Percentiles rank a stretch among this genome's conserved stretches.
These are phyloP conservation scores for Mamestra configurata DNA, from an alignment of 1,140 invertebrate genomes.

Conservation along the genomic window DNA sequence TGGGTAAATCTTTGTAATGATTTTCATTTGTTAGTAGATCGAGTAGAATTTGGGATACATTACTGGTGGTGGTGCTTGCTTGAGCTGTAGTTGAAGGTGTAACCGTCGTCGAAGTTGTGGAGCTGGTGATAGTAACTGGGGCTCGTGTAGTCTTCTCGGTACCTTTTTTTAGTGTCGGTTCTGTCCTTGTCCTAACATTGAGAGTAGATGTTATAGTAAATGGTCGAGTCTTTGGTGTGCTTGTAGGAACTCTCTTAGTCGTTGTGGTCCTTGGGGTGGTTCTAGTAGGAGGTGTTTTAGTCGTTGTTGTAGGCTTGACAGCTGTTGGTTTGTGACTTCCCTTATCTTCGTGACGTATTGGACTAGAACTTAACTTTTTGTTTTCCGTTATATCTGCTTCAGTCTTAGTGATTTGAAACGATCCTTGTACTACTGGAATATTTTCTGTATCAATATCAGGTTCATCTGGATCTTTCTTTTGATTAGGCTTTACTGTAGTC, in stretches of 20 bases:
- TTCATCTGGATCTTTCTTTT: constrained; percentile 84
- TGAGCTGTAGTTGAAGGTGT: constrained; percentile 64
- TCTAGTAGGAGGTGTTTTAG: constrained; percentile 76
- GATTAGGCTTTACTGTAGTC: constrained; percentile 85
- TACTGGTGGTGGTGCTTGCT: constrained; percentile 75
- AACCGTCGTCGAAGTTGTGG: constrained; percentile 59
- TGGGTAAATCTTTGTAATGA: constrained; percentile 85
- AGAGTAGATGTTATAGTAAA: constrained; percentile 86
- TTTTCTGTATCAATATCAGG: constrained; percentile 88
- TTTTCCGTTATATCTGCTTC: constrained; percentile 90
- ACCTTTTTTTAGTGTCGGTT: constrained; percentile 76
- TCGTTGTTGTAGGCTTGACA: constrained; percentile 78
- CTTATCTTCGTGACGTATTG: constrained; percentile 77
- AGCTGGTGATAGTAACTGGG: constrained; percentile 59
- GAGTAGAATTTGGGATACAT: constrained; percentile 82
- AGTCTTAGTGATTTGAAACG: constrained; percentile 90
- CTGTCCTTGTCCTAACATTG: constrained; percentile 80
- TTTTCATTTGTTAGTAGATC: constrained; percentile 81
- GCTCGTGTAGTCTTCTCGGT: constrained; percentile 83
- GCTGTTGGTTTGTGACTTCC: constrained; percentile 75
- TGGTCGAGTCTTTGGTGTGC: constrained; percentile 73
- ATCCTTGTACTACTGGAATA: constrained; percentile 88
- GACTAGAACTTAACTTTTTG: constrained; percentile 84
- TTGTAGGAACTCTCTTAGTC: constrained; percentile 68
- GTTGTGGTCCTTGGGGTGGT: constrained; percentile 78